Evolutionary conservation across 2,888 invertebrate species (phyloP).

Genomic region (Tipula lateralis): DNA sequence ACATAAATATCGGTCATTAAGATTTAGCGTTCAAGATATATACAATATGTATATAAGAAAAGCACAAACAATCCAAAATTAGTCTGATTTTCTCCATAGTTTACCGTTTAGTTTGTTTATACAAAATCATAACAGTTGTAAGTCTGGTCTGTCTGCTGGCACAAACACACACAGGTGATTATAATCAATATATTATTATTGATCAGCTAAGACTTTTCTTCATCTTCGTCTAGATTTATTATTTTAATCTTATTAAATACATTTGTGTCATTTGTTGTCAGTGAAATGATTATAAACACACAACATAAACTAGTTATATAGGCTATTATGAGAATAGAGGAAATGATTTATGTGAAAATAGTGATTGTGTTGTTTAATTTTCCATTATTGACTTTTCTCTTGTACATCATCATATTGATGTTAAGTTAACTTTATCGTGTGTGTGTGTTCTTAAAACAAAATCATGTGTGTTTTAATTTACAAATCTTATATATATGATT

Average conservation of each 20-base stretch:
- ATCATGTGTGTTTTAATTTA: neutral
- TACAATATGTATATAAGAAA: neutral
- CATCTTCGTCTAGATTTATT: neutral
- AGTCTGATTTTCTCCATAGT: constrained; percentile 26
- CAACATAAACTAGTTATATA: neutral
- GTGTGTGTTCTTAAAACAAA: neutral
- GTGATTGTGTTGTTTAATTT: neutral
- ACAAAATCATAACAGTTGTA: neutral
- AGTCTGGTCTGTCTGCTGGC: neutral
- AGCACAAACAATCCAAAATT: neutral
- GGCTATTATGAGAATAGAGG: neutral
- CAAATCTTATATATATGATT: neutral
- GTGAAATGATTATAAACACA: neutral
- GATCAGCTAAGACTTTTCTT: neutral
- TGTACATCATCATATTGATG: neutral
- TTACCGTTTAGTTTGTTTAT: neutral
- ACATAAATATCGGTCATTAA: neutral
- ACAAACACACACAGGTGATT: neutral
- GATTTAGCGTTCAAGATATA: neutral
- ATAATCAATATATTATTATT: neutral
- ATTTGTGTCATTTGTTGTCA: neutral
- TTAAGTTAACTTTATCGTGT: neutral
- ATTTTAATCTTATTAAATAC: neutral
- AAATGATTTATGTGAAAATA: neutral
- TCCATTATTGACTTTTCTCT: neutral